These are phyloP conservation scores for Actinopyga echinites DNA, from an alignment of 53 echinoderm and acorn worm species.

Conservation along the genomic window DNA sequence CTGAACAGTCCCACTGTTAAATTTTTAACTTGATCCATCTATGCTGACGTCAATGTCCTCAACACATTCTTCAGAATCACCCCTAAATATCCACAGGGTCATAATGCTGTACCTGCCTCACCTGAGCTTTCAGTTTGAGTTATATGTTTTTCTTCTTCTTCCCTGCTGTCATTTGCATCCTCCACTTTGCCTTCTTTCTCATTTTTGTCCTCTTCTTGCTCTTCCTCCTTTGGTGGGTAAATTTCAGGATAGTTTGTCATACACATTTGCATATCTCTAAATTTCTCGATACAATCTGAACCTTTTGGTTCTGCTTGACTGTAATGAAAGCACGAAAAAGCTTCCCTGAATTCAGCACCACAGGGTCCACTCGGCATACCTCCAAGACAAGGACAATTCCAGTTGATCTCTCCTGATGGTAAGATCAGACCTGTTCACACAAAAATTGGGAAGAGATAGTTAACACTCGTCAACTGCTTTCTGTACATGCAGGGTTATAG, in stretches of 20 bases:
- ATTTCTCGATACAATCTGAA: slow-evolving; percentile 85
- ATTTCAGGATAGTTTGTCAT: slow-evolving; percentile 83
- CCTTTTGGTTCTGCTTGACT: slow-evolving; percentile 82
- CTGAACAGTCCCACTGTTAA: no score
- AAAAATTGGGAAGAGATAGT: neutral
- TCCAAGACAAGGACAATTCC: slow-evolving; percentile 95
- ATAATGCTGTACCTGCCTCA: no score
- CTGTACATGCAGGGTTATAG: neutral
- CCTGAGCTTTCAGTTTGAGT: no score
- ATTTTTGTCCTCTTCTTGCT: neutral
- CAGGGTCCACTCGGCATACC: slow-evolving; percentile 95
- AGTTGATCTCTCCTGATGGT: slow-evolving; percentile 89
- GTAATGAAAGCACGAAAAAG: slow-evolving; percentile 97
- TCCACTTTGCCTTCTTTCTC: neutral
- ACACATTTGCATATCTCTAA: slow-evolving; percentile 90
- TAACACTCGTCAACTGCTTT: neutral
- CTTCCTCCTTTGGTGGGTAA: slow-evolving; percentile 62
- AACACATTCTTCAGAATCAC: no score
- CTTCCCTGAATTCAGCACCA: slow-evolving; percentile 84
- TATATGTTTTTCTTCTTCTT: neutral
- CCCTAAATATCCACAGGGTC: no score
- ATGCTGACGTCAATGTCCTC: no score
- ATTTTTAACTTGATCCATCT: no score
- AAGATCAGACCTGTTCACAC: slow-evolving; percentile 75
- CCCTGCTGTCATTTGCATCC: neutral